These are phyloP conservation scores for Euwallacea fornicatus DNA, from an alignment of 1,140 invertebrate species.

Conservation along the genomic window DNA sequence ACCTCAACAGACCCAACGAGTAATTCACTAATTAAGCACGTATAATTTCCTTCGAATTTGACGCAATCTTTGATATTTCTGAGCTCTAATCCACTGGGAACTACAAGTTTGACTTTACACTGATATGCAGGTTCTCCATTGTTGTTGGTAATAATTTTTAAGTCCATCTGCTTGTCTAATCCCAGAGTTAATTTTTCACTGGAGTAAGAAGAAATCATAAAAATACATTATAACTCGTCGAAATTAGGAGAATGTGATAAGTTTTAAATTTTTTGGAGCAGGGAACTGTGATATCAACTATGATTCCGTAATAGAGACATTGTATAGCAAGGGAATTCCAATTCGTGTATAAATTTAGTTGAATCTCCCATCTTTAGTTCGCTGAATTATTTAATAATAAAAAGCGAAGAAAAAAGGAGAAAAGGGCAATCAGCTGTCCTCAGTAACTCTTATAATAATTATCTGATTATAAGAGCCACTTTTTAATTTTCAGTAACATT, in stretches of 20 bases:
- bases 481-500: too few species aligned
- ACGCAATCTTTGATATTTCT: conserved; percentile 39
- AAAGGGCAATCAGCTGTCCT: too few species aligned
- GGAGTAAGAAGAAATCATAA: neutral
- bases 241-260: too few species aligned
- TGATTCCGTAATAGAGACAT: too few species aligned
- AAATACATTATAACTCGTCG: neutral
- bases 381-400: too few species aligned
- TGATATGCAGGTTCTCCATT: conserved; percentile 41
- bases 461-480: too few species aligned
- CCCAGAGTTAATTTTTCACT: conserved; percentile 32
- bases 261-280: too few species aligned
- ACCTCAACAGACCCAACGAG: conserved; percentile 2
- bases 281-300: too few species aligned
- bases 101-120: conserved; percentile 29
- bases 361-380: neutral
- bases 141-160: conserved; percentile 33
- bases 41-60: conserved; percentile 34
- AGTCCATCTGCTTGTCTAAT: conserved; percentile 26
- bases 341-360: neutral
- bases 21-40: conserved; percentile 29
- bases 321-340: neutral
- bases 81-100: conserved; percentile 32
- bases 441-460: too few species aligned
- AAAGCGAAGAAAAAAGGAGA: too few species aligned